phyloP scores from a whole-genome alignment of 2,888 invertebrate species.

The Calliopum simillimum region DNA sequence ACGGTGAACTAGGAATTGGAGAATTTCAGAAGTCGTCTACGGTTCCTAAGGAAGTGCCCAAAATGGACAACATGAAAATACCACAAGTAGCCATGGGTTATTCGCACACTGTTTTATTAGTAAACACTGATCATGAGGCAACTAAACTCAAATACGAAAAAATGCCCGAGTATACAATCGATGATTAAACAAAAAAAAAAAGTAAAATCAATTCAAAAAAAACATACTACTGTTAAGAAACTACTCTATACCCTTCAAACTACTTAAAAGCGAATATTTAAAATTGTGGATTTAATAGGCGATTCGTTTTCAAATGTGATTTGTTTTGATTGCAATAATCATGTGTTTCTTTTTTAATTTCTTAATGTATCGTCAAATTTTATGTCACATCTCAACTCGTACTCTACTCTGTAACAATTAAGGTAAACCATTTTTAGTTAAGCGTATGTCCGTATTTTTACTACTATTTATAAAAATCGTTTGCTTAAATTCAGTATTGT shows the following conservation, averaged over 20 bases:
- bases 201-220: conserved; percentile 29
- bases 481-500: conserved; percentile 35
- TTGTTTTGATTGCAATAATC: conserved; percentile 19
- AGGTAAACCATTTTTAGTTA: conserved; percentile 23
- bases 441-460: conserved; percentile 23
- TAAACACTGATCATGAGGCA: conserved; percentile 70
- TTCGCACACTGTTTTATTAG: conserved; percentile 82
- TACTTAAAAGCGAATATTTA: conserved; percentile 28
- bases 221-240: conserved; percentile 23
- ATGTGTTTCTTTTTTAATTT: conserved; percentile 13
- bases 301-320: conserved; percentile 24
- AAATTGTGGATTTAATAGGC: background rate
- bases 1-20: conserved; percentile 92
- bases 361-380: background rate
- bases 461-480: conserved; percentile 33
- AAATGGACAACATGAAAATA: conserved; percentile 80
- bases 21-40: conserved; percentile 90
- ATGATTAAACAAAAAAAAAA: conserved; percentile 56
- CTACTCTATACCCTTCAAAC: conserved; percentile 20
- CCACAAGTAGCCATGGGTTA: conserved; percentile 85
- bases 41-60: conserved; percentile 86
- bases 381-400: background rate
- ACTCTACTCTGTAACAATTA: conserved; percentile 14
- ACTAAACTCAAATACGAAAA: conserved; percentile 70
- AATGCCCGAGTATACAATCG: conserved; percentile 69